Base-by-base conservation (phyloP, 2,113 vertebrate species). In the Sinocyclocheilus anshuiensis region DNA sequence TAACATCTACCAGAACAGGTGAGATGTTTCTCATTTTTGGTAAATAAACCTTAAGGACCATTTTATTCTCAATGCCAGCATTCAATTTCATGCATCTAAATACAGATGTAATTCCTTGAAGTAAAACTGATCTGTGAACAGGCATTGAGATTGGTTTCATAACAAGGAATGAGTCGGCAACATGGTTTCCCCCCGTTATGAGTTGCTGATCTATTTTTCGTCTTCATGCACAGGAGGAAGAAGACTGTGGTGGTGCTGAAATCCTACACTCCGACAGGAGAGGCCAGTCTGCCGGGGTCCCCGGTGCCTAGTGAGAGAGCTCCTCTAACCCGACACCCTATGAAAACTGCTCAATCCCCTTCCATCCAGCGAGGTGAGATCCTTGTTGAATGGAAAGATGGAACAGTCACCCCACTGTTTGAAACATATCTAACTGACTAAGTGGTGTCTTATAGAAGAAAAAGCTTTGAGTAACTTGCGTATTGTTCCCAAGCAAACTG, bases 381-480 rank as follows among this genome's bases (percentile, higher is more conserved):
- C 89, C 92, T 96, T 65, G 95, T 97, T 0, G 94, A 96, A 87
- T 97, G 95, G 96, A 97, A 97, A 86, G 95, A 97, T 0, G 95
- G 96, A 24, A 96, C 93, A 0, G 88, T 97, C 72, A 97, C 96
- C 1, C 96, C 95, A 4, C 93, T 97, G 59, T 97, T 97, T 42
- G 95, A 96, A 75, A 93, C 89, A 55, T 94, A 89, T 78, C 29
- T 89, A 77, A 84, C 87, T 20, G 76, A 86, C 71, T 90, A 87
- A 90, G 48, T 13, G 1, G 36, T 7, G 22, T 74, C 4, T 42
- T 71, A 11, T 72, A 42, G 20, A 42, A 16, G 18, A 72, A 42
- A 4, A 22, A 10, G 9, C 8, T 42, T 42, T 42, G 42, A 42
- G 42, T 42, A 42, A 42, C 42, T 42, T 42, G 39, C 7, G 7